Base-by-base conservation (phyloP, 1,140 invertebrate species). In the Microplitis demolitor region DNA sequence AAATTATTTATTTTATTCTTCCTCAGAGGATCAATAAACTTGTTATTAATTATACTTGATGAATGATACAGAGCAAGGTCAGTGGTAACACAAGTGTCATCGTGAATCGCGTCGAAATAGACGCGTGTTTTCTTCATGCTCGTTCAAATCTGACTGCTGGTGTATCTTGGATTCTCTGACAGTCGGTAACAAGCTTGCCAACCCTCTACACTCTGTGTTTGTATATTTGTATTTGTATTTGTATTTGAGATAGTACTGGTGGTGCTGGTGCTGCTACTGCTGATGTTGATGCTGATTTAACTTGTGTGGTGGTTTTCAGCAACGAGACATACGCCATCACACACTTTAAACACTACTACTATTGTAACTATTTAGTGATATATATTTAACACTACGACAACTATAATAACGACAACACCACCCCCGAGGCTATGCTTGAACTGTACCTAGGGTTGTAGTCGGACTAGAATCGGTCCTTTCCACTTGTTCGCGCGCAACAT, bases 371-470 rank as follows among this genome's bases (percentile, higher is more conserved):
- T 51, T 54, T 24, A 13, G 5, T 3, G n/a, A 11, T 54, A 54
- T 54, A 8, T 61, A 11, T 66, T 45, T 66, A 14, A 16, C 14
- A 35, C 16, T 24, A 13, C 39, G 31, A 54, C 53, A 13, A 61
- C 60, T n/a, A 60, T 33, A n/a, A 35, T 56, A 14, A 50, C 34
- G 33, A 54, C 39, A 58, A 51, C 16, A 39, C 51, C 50, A 45
- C 35, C 62, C 39, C 56, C 68, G 56, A 33, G 14, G 58, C 13
- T 75, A 76, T 75, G 76, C 82, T 81, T 83, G 77, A 80, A 74
- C 78, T 76, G 76, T 79, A 45, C 39, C 39, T 45, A 45, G 39
- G 39, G 82, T 81, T 84, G 84, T 83, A 86, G 85, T 87, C 85
- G n/a, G 69, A 71, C 69, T 33, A 71, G 60, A 66, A 37, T 64